Evolutionary conservation across 1,140 invertebrate species (phyloP), one percentile per base, ranked within the genome.

Genomic region (Drosophila kikkawai): DNA sequence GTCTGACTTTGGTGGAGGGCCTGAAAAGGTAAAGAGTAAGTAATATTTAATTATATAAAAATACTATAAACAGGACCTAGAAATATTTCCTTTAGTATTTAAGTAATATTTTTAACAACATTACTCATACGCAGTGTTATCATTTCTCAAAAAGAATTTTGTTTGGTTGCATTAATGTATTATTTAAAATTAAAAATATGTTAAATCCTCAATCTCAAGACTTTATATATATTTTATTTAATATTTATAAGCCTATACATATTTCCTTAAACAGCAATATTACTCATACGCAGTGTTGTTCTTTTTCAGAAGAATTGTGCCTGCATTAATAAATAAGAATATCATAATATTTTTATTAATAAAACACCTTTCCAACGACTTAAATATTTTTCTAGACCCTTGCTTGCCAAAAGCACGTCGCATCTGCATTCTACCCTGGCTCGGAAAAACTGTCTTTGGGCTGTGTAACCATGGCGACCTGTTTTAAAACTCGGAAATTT

Each of bases 1-100:
- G 98, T 99, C 93, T 98, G 97, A 86, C 98, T 99, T 94, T 99
- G 98, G 94, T 99, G 98, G 93, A 99, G 96, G 80, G 96, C 95
- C 95, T 95, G 93, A 2, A 80, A 75, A 0, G 1, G 13, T 39
- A 45, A 63, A 9, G 4, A 50, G 7, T 15, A 29, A 29, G 26
- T 29, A 6, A 29, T 29, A 29, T 7, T 6, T 29, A 29, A 29
- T 29, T 7, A 29, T 29, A 29, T 7, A 29, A 5, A 29, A 29
- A 26, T 6, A 26, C 4, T 26, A 26, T 6, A 26, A 26, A 26
- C 26, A 26, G 26, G 5, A 6, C 26, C 6, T 26, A 26, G 26
- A 26, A 5, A 26, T 26, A 29, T 29, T 29, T 29, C 26, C 26
- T 29, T 6, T 6, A 29, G 5, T 29, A 7, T 29, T 29, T 6